These are phyloP conservation scores for Oreortyx pictus DNA, from an alignment of 2,797 vertebrate genomes.

Conservation along the genomic window DNA sequence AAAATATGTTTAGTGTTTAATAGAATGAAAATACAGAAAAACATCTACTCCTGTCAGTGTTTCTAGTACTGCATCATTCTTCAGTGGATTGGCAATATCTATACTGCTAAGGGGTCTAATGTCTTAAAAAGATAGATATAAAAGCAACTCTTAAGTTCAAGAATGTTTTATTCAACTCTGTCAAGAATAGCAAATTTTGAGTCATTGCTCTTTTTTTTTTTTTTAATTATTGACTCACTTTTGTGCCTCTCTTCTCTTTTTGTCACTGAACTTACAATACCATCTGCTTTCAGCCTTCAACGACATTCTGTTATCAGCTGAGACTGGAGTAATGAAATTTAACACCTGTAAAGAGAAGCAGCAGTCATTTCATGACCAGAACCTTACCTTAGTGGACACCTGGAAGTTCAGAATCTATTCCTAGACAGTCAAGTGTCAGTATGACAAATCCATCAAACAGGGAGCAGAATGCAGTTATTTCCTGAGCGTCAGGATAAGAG, in stretches of 20 bases:
- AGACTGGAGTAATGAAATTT: constrained; percentile 35
- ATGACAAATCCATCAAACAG: background rate
- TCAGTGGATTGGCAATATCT: background rate
- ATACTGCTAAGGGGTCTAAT: background rate
- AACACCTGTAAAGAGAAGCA: background rate
- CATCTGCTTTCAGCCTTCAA: constrained; percentile 46
- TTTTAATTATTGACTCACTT: constrained; percentile 49
- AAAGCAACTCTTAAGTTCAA: constrained; percentile 10
- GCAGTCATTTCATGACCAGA: background rate
- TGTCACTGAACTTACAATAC: background rate
- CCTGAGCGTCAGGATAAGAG: background rate
- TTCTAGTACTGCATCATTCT: background rate
- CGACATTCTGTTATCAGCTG: background rate
- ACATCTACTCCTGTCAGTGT: background rate
- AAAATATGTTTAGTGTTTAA: background rate
- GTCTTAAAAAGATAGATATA: constrained; percentile 26
- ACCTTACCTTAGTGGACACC: background rate
- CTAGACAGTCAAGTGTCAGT: background rate
- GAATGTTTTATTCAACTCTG: constrained; percentile 39
- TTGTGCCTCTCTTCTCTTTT: background rate
- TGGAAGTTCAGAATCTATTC: background rate
- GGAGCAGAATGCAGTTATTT: background rate
- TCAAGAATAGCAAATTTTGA: constrained; percentile 50
- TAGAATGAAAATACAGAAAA: background rate
- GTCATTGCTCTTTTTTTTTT: constrained; percentile 30